Evolutionary conservation across 2,888 invertebrate species (phyloP), one percentile per base, ranked within the genome.

Genomic region (Pseudoips prasinana): DNA sequence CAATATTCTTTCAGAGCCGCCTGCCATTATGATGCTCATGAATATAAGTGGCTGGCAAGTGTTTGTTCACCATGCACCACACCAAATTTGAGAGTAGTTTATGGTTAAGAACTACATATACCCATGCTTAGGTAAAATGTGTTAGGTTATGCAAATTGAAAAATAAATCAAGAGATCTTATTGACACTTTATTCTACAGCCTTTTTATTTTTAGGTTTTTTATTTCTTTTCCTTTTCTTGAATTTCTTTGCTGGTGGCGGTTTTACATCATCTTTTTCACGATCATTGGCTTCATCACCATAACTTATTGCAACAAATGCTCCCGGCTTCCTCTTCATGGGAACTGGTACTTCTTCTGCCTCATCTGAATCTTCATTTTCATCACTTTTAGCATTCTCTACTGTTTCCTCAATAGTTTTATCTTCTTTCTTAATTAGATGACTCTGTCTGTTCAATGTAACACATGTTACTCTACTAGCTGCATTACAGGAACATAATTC

Each of bases 401-500:
- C 49, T 25, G 35, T 42, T 28, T 54, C 56, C 29, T 54, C 53
- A 39, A 71, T 64, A 28, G 59, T 48, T 9, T 60, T 37, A n/a
- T 84, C 76, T 53, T 86, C 86, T 38, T 85, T 85, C 45, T 83
- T 79, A 14, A 84, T 66, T 11, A 78, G 55, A 59, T 81, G 76
- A 41, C 61, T 77, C 39, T 87, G 82, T 64, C 80, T 88, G 47
- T 92, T 84, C 17, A 95, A 73, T 33, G 91, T 83, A 29, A 95
- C 72, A 64, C 95, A 95, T 8, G 94, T 95, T 7, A 95, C 91
- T 59, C 96, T 90, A 65, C 94, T 94, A 2, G 91, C 92, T 27
- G 92, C 91, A 68, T 91, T 92, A n/a, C 88, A 79, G 34, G 85
- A 87, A 22, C 91, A 90, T 45, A 93, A 71, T 70, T 92, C 89